Base-by-base conservation (phyloP, 2,113 vertebrate genomes). In the Scytalopus superciliaris region DNA sequence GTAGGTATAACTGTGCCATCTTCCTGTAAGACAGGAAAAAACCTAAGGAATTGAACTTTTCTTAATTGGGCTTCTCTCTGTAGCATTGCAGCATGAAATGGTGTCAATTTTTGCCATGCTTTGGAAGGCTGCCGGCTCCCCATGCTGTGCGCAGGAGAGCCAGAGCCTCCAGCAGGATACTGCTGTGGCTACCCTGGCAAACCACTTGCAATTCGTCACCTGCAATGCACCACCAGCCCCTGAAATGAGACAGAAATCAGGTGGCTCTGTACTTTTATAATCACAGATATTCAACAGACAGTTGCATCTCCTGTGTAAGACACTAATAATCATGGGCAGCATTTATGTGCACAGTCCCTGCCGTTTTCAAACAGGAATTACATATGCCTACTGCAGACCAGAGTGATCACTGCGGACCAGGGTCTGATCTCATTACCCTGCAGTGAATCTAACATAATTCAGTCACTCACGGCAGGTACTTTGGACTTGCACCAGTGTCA, bases 401-500 rank as follows among this genome's bases (percentile, higher is more conserved):
- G 28, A 70, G 44, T 8, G 49, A 85, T 68, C n/a, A 19, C 83
- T 64, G 88, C 2, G 0, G 35, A 70, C 28, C 60, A 39, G 63
- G 25, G 62, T 59, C 85, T 96, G 93, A 94, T 81, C 93, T 95
- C 93, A 90, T 87, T 59, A 49, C 37, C 60, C 88, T 89, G 92
- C 85, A 75, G 90, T 24, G 88, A 90, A 92, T 88, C 68, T 87
- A 93, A 31, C 56, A 52, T 37, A 74, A 94, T 87, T 86, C 83
- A 77, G 73, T 64, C 79, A 53, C 60, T 89, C 94, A 45, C 14
- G 0, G 76, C 73, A 89, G 76, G 79, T 81, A 30, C 64, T 74
- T 80, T 93, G 96, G 92, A 96, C 45, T 45, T 64, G 23, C 49
- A 86, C 68, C 92, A 90, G 85, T 24, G 49, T 12, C 52, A 39